Base-by-base conservation (phyloP, 2,797 vertebrate species). In the Pteronotus mesoamericanus region DNA sequence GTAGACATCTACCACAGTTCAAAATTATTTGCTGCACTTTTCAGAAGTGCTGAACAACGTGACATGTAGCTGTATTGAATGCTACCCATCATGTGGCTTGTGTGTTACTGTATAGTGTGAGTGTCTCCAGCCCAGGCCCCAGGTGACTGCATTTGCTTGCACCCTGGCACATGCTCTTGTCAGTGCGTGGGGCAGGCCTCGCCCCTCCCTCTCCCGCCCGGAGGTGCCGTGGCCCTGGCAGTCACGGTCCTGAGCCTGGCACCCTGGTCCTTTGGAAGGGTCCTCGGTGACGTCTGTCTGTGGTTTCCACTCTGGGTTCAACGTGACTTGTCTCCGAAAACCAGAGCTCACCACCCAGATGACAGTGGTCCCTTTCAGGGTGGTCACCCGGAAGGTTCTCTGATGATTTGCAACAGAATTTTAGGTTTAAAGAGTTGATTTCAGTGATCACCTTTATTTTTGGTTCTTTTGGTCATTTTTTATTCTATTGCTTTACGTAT, bases 1-100 rank as follows among this genome's bases (percentile, higher is more conserved):
- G 34, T 94, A 91, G 53, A 82, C 86, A 79, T 78, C 66, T 71
- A 51, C 84, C 77, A 39, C 3, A 69, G 61, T 74, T 93, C 12
- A 61, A 34, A 85, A 85, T 10, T 66, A 42, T 46, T 57, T 57
- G 37, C 55, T 75, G 37, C 22, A 0, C 69, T 78, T 91, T 77
- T 87, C 10, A 46, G 78, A 91, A 55, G 57, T 74, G 37, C 82
- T 78, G 57, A 26, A 87, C 9, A 42, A 37, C 29, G 39, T 15
- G 48, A 26, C n/a, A 37, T 74, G 12, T 64, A 46, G 59, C 72
- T 66, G 2, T 51, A 61, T 7, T 32, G n/a, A 42, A 64, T 74
- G 21, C 64, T 44, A 1, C 55, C 32, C 18, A 1, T 21, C 9
- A 6, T 14, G 55, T 21, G 59, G 16, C 42, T 37, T 44, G 37